Percentiles rank a stretch among this genome's conserved stretches.
These are phyloP conservation scores for Listronotus bonariensis DNA, from an alignment of 1,140 invertebrate genomes.

Conservation along the genomic window DNA sequence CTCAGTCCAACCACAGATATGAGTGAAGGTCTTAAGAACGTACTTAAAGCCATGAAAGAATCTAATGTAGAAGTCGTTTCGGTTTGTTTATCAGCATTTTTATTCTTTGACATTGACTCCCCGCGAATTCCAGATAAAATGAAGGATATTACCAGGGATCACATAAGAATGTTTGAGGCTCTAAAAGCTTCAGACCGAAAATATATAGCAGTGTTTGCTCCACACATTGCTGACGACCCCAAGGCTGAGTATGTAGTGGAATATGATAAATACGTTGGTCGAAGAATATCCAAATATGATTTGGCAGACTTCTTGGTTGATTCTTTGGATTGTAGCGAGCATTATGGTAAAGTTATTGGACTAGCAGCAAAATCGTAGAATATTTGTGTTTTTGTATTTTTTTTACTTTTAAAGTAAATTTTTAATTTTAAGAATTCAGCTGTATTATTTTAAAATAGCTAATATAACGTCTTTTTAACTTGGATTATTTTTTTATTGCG, in stretches of 20 bases:
- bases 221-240: conserved; percentile 73
- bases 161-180: conserved; percentile 74
- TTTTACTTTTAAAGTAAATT: not conserved
- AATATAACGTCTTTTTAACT: no score
- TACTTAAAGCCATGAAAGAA: conserved; percentile 76
- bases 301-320: conserved; percentile 77
- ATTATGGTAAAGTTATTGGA: conserved; percentile 70
- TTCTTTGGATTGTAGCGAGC: conserved; percentile 65
- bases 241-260: conserved; percentile 61
- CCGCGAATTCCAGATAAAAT: conserved; percentile 75
- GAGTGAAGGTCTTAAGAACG: conserved; percentile 79
- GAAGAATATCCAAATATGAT: conserved; percentile 73
- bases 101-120: conserved; percentile 66
- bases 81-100: conserved; percentile 80
- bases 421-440: no score
- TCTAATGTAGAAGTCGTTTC: conserved; percentile 69
- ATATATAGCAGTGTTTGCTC: conserved; percentile 78
- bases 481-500: no score
- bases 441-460: no score
- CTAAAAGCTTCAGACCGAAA: conserved; percentile 70
- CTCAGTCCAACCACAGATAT: conserved; percentile 77
- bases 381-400: not conserved
- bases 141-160: conserved; percentile 73
- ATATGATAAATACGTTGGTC: conserved; percentile 66
- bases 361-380: conserved; percentile 53